Conservation (phyloP, 2,797 vertebrate species). For the Pempheris klunzingeri region DNA sequence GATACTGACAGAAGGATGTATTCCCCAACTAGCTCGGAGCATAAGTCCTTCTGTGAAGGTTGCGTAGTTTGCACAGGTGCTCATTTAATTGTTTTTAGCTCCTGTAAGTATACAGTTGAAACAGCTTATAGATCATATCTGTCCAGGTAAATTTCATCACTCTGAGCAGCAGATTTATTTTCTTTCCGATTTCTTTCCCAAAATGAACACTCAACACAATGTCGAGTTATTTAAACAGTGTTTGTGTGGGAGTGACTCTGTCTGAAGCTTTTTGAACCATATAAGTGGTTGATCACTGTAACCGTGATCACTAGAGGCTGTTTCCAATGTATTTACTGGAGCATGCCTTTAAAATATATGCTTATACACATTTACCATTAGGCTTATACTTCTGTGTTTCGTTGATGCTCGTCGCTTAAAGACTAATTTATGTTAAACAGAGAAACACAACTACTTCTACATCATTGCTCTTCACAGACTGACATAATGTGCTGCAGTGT, state of each 20-base stretch:
- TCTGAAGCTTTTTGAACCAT: too few species aligned
- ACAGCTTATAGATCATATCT: too few species aligned
- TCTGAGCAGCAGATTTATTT: too few species aligned
- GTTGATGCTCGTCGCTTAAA: neutral
- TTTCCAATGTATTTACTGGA: conserved; percentile 15
- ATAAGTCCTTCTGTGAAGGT: neutral
- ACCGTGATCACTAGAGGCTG: too few species aligned
- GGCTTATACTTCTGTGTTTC: neutral
- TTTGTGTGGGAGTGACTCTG: too few species aligned
- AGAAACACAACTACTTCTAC: neutral
- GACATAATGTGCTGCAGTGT: neutral
- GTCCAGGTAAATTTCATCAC: too few species aligned
- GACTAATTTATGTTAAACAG: neutral
- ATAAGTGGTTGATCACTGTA: too few species aligned
- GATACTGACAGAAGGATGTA: conserved; percentile 12
- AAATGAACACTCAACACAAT: too few species aligned
- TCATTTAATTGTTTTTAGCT: neutral
- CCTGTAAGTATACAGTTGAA: neutral
- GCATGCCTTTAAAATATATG: neutral
- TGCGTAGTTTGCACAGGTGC: neutral
- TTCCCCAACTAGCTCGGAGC: neutral
- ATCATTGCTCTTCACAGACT: neutral
- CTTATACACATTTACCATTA: neutral
- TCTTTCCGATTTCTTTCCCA: too few species aligned
- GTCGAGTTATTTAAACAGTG: too few species aligned